These are phyloP conservation scores for Hipparchia semele DNA, from an alignment of 2,888 invertebrate genomes.

Conservation along the genomic window DNA sequence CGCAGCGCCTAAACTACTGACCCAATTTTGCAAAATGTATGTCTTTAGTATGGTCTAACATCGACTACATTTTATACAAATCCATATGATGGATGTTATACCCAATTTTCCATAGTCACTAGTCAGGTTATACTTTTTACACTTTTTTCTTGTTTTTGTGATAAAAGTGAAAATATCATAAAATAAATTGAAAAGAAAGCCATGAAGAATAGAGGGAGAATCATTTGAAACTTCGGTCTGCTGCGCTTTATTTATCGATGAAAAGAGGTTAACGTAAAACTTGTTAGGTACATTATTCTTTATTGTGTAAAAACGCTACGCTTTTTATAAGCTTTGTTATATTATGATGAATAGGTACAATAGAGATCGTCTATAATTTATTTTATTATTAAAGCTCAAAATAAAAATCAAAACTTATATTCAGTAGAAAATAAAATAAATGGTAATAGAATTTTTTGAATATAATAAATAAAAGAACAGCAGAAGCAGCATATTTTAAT, in stretches of 20 bases:
- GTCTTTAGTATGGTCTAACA: too few relatives aligned
- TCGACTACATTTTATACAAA: too few relatives aligned
- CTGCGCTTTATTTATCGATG: slow-evolving; percentile 10
- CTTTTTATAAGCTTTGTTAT: neutral
- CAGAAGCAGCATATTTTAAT: slow-evolving; percentile 11
- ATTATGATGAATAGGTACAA: neutral
- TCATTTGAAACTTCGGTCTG: slow-evolving; percentile 11
- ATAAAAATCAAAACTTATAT: neutral
- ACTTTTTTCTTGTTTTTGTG: neutral
- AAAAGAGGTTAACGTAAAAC: neutral
- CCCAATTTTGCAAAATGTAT: too few relatives aligned
- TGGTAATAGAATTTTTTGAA: neutral
- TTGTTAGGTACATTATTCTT: slow-evolving; percentile 1
- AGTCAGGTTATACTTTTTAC: too few relatives aligned
- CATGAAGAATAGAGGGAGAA: neutral
- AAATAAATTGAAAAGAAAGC: slow-evolving; percentile 10
- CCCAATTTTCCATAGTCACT: too few relatives aligned
- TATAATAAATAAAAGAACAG: slow-evolving; percentile 3
- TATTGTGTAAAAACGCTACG: neutral
- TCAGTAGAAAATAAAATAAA: neutral
- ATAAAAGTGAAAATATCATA: slow-evolving; percentile 1
- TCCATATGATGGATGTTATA: too few relatives aligned
- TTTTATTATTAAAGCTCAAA: neutral
- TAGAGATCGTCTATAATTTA: neutral
- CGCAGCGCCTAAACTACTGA: too few relatives aligned